Base-by-base conservation (phyloP, 2,797 vertebrate species). In the Borostomias antarcticus region DNA sequence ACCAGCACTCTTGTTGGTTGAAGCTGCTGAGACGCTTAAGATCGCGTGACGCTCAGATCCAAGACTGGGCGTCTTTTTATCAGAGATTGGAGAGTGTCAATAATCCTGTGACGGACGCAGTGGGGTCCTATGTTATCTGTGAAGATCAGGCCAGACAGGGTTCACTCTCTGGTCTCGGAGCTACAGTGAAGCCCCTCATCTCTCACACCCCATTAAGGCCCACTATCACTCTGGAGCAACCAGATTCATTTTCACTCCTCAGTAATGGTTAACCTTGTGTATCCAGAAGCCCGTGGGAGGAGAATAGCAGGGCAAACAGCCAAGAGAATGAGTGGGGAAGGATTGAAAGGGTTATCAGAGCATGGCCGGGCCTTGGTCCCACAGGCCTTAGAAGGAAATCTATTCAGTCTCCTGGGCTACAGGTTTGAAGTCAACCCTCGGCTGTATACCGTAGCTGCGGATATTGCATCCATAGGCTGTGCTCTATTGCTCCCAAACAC, bases 401-500 rank as follows among this genome's bases (percentile, higher is more conserved):
- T 64, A 65, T 68, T 52, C 10, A 33, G 25, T 64, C 57, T 67
- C 26, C 52, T 2, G 19, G 32, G 47, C 62, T 2, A 10, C 19
- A 3, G 51, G 26, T 28, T 23, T 25, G 35, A 62, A 53, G 35
- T 40, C 26, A 33, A 32, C 26, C 54, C 57, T 30, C 37, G 54
- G n/a, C n/a, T 15, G 5, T 23, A 70, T 66, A 72, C 63, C n/a
- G n/a, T n/a, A 58, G 71, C 53, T 73, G 26, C 28, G 57, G 73
- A 74, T 70, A 79, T 75, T 75, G 64, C 71, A 78, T 82, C 72
- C 60, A 45, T 21, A 13, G 47, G 57, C 47, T 48, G 59, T n/a
- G n/a, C 60, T 66, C 60, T 72, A 51, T 59, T 68, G 63, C 57
- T 56, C 28, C 26, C n/a, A 4, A 15, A 17, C 61, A 71, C 68